phyloP scores from a whole-genome alignment of 2,113 vertebrate genomes.

The Athene noctua region DNA sequence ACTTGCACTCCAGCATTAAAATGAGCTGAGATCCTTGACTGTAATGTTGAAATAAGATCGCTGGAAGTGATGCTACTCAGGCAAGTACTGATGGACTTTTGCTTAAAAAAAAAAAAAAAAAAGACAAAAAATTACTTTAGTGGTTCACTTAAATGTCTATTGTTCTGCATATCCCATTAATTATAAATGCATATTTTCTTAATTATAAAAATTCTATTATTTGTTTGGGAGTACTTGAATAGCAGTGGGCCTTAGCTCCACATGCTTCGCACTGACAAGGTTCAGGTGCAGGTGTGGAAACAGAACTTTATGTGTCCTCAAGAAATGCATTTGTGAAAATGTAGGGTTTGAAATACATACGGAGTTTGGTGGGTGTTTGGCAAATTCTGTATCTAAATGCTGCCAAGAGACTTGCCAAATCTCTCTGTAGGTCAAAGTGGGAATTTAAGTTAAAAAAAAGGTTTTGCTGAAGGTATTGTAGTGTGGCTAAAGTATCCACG shows the following conservation, averaged over 20 bases:
- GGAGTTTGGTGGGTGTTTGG: not conserved
- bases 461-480: no score
- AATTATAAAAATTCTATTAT: not conserved
- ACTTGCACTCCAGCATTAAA: not conserved
- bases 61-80: not conserved
- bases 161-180: not conserved
- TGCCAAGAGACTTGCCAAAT: not conserved
- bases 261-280: not conserved
- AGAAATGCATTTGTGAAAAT: not conserved
- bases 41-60: not conserved
- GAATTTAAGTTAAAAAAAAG: no score
- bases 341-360: not conserved
- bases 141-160: not conserved
- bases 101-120: not conserved
- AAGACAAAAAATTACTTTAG: not conserved
- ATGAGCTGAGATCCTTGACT: not conserved
- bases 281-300: not conserved
- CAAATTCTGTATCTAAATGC: not conserved
- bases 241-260: not conserved
- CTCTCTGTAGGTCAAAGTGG: not conserved
- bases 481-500: not conserved
- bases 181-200: not conserved
- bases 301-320: not conserved
- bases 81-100: not conserved
- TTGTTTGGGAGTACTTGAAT: not conserved